phyloP scores from a whole-genome alignment of 2,113 vertebrate species.

The Alexandromys fortis region DNA sequence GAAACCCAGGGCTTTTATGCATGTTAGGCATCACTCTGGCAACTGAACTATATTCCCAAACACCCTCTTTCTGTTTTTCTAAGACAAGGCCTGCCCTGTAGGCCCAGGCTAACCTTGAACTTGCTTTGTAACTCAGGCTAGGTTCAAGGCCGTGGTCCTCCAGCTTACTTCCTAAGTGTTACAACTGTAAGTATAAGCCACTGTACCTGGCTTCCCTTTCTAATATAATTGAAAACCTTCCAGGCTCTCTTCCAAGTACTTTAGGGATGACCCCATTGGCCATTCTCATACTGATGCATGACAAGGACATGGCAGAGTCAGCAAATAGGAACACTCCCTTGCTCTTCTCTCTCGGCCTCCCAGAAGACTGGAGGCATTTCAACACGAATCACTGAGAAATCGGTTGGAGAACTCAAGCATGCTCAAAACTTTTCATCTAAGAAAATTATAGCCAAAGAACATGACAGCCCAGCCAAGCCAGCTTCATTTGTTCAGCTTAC shows the following conservation, averaged over 20 bases:
- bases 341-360: not conserved
- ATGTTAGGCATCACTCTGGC: not conserved
- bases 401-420: not conserved
- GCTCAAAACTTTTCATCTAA: conserved; percentile 10
- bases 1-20: not conserved
- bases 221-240: conserved; percentile 55
- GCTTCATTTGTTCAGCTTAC: conserved; percentile 48
- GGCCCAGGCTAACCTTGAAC: not conserved
- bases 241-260: conserved; percentile 41
- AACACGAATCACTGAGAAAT: not conserved
- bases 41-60: not conserved
- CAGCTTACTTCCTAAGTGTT: not conserved
- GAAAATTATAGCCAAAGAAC: conserved; percentile 43
- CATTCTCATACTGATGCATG: accelerated
- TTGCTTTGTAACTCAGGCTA: not conserved
- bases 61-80: not conserved
- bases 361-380: conserved; percentile 6
- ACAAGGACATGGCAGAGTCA: not conserved
- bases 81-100: not conserved
- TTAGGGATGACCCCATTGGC: conserved; percentile 3
- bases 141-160: not conserved
- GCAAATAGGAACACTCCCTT: not conserved
- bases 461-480: not conserved
- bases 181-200: not conserved
- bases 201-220: not conserved